Evolutionary conservation across 2,888 invertebrate species (phyloP).

Genomic region (Epinotia ramella): DNA sequence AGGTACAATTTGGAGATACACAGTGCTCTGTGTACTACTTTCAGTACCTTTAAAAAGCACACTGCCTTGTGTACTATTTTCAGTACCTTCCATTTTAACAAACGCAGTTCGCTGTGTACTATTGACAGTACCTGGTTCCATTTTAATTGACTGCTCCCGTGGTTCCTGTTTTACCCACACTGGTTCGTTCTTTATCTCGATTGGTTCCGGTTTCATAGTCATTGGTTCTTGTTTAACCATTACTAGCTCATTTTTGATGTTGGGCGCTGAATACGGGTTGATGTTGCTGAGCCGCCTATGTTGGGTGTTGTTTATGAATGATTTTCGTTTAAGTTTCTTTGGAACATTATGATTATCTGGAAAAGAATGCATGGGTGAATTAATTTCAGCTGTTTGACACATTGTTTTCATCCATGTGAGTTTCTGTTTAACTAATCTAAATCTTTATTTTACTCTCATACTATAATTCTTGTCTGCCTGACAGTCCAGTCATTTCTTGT

Average conservation of each 20-base stretch:
- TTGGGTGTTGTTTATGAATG: not conserved
- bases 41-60: not conserved
- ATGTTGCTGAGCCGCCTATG: not conserved
- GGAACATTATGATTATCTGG: not conserved
- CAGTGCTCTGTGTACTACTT: not conserved
- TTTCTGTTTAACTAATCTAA: too few species aligned
- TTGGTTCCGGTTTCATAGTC: not conserved
- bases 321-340: not conserved
- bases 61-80: not conserved
- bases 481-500: too few species aligned
- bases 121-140: not conserved
- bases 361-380: not conserved
- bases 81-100: not conserved
- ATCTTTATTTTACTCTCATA: too few species aligned
- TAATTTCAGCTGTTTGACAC: not conserved
- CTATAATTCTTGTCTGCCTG: too few species aligned
- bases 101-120: too few species aligned
- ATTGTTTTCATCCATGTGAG: not conserved
- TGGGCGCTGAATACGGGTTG: not conserved
- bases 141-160: not conserved
- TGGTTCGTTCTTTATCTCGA: constrained; percentile 10
- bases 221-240: constrained; percentile 6
- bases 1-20: not conserved
- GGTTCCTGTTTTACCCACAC: not conserved
- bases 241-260: not conserved